Percentiles rank a stretch among this genome's conserved stretches.
These are phyloP conservation scores for Ancistrus triradiatus DNA, from an alignment of 2,113 vertebrate genomes.

Conservation along the genomic window DNA sequence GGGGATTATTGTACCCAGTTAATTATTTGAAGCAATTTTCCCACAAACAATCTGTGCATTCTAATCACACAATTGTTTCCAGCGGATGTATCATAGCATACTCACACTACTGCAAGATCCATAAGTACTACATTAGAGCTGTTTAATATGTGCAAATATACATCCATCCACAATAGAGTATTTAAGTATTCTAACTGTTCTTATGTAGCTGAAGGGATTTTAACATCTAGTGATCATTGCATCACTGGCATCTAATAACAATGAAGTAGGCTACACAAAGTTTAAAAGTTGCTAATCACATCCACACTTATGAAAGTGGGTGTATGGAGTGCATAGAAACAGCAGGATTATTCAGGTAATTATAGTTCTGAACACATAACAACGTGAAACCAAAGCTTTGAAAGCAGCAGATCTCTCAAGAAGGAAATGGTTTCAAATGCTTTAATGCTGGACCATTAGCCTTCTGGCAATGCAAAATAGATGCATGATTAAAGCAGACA, in stretches of 20 bases:
- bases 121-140: slow-evolving; percentile 54
- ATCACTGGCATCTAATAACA: slow-evolving; percentile 8
- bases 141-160: slow-evolving; percentile 5
- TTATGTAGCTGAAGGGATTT: neutral
- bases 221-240: slow-evolving; percentile 7
- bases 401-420: slow-evolving; percentile 13
- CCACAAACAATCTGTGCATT: slow-evolving; percentile 50
- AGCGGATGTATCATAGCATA: slow-evolving; percentile 23
- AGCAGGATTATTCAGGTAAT: slow-evolving; percentile 11
- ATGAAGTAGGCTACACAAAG: slow-evolving; percentile 5
- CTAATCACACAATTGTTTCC: slow-evolving; percentile 57
- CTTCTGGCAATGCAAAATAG: neutral
- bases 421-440: neutral
- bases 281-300: neutral
- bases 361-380: slow-evolving; percentile 2
- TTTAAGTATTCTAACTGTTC: neutral
- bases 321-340: slow-evolving; percentile 19
- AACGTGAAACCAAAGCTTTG: slow-evolving; percentile 18
- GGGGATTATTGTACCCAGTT: slow-evolving; percentile 53
- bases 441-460: neutral
- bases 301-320: too few species aligned
- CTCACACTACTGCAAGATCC: slow-evolving; percentile 31
- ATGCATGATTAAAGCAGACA: too few species aligned
- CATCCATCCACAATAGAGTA: slow-evolving; percentile 1
- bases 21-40: slow-evolving; percentile 59